Evolutionary conservation across 2,888 invertebrate species (phyloP), one percentile per base, ranked within the genome.

Genomic region (Terebella lapidaria): DNA sequence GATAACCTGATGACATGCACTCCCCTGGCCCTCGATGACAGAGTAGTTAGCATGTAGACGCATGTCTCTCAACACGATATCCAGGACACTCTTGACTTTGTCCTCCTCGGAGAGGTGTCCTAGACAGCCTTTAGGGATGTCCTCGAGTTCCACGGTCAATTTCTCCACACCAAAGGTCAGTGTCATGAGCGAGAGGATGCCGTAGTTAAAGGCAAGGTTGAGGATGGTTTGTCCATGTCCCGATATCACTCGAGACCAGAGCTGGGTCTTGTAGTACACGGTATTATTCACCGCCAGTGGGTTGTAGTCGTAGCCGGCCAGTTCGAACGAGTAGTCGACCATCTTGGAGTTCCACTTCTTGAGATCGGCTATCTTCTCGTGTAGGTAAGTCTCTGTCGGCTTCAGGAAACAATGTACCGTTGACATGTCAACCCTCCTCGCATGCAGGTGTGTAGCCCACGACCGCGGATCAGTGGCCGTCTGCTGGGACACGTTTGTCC

Each of bases 191-290:
- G 77, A 77, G 4, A 77, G 62, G 3, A 78, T 69, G 28, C 75
- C 75, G 58, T 76, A 76, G 63, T 78, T 74, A 58, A 78, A 78
- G 1, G 76, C 74, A 54, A 78, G 62, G 59, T 73, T 74, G 26
- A 78, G 68, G 30, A 78, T 64, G 1, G 78, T 78, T 35, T 74
- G 69, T 1, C 78, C 78, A 58, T 78, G 77, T 20, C 65, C 57
- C 25, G 57, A 46, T 3, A 27, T 54, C 0, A 67, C 63, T 5
- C 67, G 46, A n/a, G 65, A 27, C 67, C 67, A 67, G 35, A 22
- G 29, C 45, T 67, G 25, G 5, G 30, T 29, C 30, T 57, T 62
- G 49, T 63, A 63, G 15, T 30, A 49, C 57, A 57, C 49, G 2
- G 46, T 53, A 29, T 54, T 57, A 5, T 49, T 54, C 1, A 5